These are phyloP conservation scores for Varanus komodoensis DNA, from an alignment of 2,113 vertebrate species.

Conservation along the genomic window DNA sequence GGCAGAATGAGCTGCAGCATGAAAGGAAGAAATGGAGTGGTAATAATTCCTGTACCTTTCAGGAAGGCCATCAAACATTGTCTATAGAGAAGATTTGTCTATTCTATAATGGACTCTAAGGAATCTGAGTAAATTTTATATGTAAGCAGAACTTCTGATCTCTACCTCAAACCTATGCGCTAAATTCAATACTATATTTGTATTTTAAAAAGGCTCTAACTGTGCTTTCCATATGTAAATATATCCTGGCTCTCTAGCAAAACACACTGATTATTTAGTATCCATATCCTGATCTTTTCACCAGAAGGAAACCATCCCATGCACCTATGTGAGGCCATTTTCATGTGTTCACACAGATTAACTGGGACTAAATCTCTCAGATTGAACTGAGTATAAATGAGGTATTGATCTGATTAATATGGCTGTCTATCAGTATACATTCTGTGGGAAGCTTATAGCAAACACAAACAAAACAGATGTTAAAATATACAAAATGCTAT, in stretches of 20 bases:
- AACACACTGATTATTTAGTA: neutral
- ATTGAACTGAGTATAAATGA: neutral
- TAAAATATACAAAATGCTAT: neutral
- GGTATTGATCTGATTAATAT: neutral
- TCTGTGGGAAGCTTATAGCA: neutral
- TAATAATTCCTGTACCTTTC: neutral
- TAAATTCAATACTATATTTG: neutral
- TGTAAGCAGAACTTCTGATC: neutral
- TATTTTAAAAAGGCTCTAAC: neutral
- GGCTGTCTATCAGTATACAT: neutral
- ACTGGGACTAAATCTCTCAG: neutral
- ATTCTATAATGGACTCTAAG: neutral
- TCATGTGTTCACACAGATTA: neutral
- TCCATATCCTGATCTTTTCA: neutral
- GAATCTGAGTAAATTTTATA: neutral
- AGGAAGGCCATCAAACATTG: neutral
- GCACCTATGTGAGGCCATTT: neutral
- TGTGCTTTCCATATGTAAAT: neutral
- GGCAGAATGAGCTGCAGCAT: neutral
- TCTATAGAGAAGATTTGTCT: neutral
- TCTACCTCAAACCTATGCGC: neutral
- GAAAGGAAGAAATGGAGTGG: neutral
- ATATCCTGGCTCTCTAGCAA: neutral
- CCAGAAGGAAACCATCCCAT: neutral
- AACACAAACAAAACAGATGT: neutral